These are phyloP conservation scores for Ophonus ardosiacus DNA, from an alignment of 2,888 invertebrate species.

Conservation along the genomic window DNA sequence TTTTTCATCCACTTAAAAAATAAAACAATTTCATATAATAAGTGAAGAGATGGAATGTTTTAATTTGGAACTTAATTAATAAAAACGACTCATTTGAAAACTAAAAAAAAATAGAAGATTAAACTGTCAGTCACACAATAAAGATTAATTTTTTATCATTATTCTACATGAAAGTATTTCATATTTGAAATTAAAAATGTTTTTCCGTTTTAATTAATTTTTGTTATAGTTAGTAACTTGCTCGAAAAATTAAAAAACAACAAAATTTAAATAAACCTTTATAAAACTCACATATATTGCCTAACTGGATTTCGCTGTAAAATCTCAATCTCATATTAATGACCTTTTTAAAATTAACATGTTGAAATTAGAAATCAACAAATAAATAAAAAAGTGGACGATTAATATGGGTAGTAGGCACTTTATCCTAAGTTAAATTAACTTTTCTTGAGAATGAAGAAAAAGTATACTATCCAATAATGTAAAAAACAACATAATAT, in stretches of 20 bases:
- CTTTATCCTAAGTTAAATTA: background rate
- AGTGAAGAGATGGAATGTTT: constrained; percentile 11
- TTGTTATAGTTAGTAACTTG: background rate
- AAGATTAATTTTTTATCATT: background rate
- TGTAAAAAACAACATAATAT: no score
- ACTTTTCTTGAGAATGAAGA: no score
- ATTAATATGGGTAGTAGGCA: background rate
- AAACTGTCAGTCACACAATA: background rate
- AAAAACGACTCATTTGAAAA: background rate
- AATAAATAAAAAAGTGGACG: background rate
- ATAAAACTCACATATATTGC: background rate
- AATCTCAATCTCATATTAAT: background rate
- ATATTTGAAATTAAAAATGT: background rate
- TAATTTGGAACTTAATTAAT: constrained; percentile 25
- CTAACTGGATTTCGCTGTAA: background rate
- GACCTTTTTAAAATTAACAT: background rate
- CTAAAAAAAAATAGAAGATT: background rate
- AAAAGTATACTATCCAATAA: no score
- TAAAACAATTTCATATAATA: constrained; percentile 5
- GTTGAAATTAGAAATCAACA: background rate
- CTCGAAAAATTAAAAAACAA: background rate
- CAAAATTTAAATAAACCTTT: background rate
- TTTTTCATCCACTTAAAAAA: background rate
- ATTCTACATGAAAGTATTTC: background rate
- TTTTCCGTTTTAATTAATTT: background rate